Evolutionary conservation across 2,888 invertebrate species (phyloP), one percentile per base, ranked within the genome.

Genomic region (Marronus borbonicus): DNA sequence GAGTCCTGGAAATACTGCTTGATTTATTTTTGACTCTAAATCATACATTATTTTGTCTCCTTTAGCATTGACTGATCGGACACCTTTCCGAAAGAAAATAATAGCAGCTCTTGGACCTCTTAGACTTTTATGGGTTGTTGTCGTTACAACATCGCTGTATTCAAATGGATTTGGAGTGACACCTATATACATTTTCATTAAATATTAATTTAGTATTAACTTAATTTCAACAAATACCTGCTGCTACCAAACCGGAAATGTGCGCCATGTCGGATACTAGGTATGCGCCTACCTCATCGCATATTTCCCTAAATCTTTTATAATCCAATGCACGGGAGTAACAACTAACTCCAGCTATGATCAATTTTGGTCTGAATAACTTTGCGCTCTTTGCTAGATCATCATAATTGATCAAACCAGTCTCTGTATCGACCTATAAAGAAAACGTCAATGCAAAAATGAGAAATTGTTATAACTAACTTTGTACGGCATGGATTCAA

Each of bases 401-500:
- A 81, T 98, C 97, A 86, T 98, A 99, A 89, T 99, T 98, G 81
- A 99, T 98, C 0, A 97, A 88, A 31, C 98, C 98, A 39, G 95
- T 95, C 78, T 89, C 89, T 0, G 94, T 92, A 87, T 97, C 89
- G 28, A 93, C 93, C 92, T 92, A 82, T 24, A 83, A 84, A 78
- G 50, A 36, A 28, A 44, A 4, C 31, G 5, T 2, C 31, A 31
- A 31, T 2, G 4, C 5, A 36, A 4, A 31, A 44, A 24, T 24
- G 24, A 24, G 2, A 24, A 10, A 20, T 76, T 12, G 8, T 12
- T 44, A 8, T 12, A 44, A 44, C 66, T 82, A 84, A 97, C 95
- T 90, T 97, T 98, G 88, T 99, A 99, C 0, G 98, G 98, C 95
- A 98, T 96, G 78, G 98, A 98, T 90, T 99, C 98, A 88, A 99